Base-by-base conservation (phyloP, 2,113 vertebrate genomes). In the Himantopus leucocephalus region DNA sequence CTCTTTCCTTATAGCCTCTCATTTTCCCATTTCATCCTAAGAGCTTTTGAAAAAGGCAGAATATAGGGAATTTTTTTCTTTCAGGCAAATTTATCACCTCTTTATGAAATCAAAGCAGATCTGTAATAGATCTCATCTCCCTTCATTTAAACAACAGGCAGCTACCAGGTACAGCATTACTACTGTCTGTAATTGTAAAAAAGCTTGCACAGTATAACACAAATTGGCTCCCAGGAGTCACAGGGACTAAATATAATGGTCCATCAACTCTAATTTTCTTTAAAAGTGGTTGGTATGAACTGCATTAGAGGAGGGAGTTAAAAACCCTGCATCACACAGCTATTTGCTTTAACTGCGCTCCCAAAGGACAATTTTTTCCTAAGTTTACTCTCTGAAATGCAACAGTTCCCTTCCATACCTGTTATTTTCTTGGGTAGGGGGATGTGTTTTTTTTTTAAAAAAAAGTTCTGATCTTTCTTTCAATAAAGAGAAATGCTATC, bases 201-300 rank as follows among this genome's bases (percentile, higher is more conserved):
- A 24, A 67, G 26, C 60, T 93, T 39, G 63, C 45, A 35, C 14
- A 70, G 71, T 73, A 0, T 58, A 86, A 72, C 64, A 83, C 26
- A 93, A 74, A 91, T 81, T 88, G 94, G 34, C 43, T 91, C 81
- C 77, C 73, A 91, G 45, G 89, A 89, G 92, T 55, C 85, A 67
- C 3, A n/a, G 24, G 48, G 76, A 32, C 80, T 81, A 62, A 93
- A 71, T 10, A 26, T 58, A 92, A 77, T 87, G 60, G 68, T 41
- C 85, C 91, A 94, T 91, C 94, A 93, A 55, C 68, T 91, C 88
- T 78, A 64, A 96, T 95, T 92, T 93, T 80, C 88, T 84, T 63
- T 74, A 74, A 56, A 80, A 91, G 75, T 72, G 59, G 21, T 74
- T 67, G 43, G 47, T 80, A 47, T 43, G 83, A 93, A 67, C 43